Base-by-base conservation (phyloP, 2,797 vertebrate genomes). In the Chrosomus eos region DNA sequence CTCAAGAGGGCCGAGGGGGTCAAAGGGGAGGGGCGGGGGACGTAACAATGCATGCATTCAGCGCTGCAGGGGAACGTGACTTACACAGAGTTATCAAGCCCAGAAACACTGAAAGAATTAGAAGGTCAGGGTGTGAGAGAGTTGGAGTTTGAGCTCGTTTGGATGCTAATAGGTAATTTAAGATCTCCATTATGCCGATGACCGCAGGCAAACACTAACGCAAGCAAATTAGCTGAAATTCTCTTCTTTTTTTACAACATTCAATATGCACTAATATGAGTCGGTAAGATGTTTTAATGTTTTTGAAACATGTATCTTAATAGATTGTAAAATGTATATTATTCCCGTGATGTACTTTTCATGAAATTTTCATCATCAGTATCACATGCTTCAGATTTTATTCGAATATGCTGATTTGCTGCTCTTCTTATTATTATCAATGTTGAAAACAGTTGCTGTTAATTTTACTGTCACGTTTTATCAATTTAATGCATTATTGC, bases 31-130 rank as follows among this genome's bases (percentile, higher is more conserved):
- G 55, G 74, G 72, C 31, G 2, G 11, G 18, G 18, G 60, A 26
- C 55, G 55, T 74, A 82, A 90, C 87, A 86, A 90, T 75, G 82
- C 48, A 80, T 45, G 72, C 80, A 85, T 88, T 89, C 76, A 88
- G 74, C 5, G 60, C 72, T 55, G 79, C 81, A 67, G 76, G 75
- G 64, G 79, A 75, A 85, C 77, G 21, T 72, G 74, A 88, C 86
- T 79, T 55, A 67, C 26, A 70, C 77, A 36, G 18, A 14, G 43
- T 55, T 82, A 86, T 51, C 51, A 83, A 72, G 26, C 51, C 26
- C 4, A 0, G 13, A 60, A 64, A 73, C 40, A 5, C 45, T 43
- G 48, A 72, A 70, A 80, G 53, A 89, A 40, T 58, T 23, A 76
- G 67, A 67, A 79, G 77, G 51, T 67, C 67, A 71, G 71, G 53